Evolutionary conservation across 2,888 invertebrate genomes (phyloP).

Genomic region (Lagria hirta): DNA sequence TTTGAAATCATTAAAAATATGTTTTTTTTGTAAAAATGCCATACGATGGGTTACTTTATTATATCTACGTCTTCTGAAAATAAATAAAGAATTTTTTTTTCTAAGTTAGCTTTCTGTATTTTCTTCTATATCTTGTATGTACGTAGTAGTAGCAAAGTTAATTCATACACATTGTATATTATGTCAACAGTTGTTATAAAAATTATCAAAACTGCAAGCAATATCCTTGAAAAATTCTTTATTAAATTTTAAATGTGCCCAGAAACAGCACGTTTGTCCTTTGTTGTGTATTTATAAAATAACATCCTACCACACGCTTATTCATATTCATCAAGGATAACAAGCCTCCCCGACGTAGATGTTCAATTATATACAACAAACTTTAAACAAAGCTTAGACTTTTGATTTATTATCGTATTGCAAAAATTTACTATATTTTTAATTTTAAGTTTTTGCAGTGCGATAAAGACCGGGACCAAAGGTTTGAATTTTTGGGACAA

Average conservation of each 20-base stretch:
- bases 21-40: no score
- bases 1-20: no score
- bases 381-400: no score
- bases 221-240: conserved; percentile 22
- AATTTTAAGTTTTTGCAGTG: background rate
- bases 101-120: no score
- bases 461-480: background rate
- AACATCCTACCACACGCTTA: conserved; percentile 22
- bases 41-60: no score
- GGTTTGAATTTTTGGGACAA: no score
- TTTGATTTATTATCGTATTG: background rate
- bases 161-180: no score
- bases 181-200: no score
- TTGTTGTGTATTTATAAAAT: conserved; percentile 18
- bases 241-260: conserved; percentile 21
- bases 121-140: no score
- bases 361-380: conserved; percentile 16
- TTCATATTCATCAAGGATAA: conserved; percentile 25
- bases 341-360: conserved; percentile 8
- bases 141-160: no score
- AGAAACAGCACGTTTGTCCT: conserved; percentile 21
- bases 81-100: no score
- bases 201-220: conserved; percentile 9
- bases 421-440: background rate
- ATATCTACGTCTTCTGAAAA: no score